Conservation (phyloP, 2,797 vertebrate genomes). For the Tapirus indicus region DNA sequence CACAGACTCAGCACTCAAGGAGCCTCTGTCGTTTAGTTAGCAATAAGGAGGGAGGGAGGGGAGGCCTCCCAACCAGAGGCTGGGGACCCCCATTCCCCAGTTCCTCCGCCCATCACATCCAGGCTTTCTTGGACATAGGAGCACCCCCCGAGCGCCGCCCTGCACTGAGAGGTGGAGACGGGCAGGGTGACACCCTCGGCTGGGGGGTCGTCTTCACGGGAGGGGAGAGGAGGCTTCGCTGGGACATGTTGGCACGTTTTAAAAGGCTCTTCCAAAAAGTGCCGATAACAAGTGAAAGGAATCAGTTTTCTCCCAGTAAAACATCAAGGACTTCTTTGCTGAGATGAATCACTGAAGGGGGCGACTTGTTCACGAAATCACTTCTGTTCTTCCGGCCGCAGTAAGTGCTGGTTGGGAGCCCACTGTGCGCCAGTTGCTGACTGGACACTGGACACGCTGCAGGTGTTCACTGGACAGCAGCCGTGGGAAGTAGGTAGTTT, state of each 20-base stretch:
- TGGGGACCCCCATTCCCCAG: not conserved
- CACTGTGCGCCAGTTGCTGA: too few species aligned
- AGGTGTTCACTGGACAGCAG: not conserved
- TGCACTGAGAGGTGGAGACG: not conserved
- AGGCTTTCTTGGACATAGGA: not conserved
- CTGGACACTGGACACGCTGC: too few species aligned
- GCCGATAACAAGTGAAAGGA: not conserved
- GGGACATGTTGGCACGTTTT: not conserved
- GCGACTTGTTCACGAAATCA: not conserved
- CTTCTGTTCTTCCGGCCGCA: not conserved
- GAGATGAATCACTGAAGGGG: not conserved
- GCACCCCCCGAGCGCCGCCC: not conserved
- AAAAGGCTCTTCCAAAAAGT: constrained; percentile 51
- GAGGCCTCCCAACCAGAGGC: not conserved
- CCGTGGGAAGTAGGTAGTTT: not conserved
- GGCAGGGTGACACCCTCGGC: not conserved
- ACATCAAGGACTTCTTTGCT: not conserved
- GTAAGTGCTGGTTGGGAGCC: too few species aligned
- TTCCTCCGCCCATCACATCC: not conserved
- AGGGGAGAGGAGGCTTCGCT: not conserved
- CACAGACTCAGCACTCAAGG: not conserved
- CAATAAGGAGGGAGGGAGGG: not conserved
- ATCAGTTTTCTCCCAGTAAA: constrained; percentile 1
- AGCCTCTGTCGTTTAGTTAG: not conserved
- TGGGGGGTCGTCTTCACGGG: not conserved